These are phyloP conservation scores for Schizothorax lantsangensis DNA, from an alignment of 2,797 vertebrate species.

Conservation along the genomic window DNA sequence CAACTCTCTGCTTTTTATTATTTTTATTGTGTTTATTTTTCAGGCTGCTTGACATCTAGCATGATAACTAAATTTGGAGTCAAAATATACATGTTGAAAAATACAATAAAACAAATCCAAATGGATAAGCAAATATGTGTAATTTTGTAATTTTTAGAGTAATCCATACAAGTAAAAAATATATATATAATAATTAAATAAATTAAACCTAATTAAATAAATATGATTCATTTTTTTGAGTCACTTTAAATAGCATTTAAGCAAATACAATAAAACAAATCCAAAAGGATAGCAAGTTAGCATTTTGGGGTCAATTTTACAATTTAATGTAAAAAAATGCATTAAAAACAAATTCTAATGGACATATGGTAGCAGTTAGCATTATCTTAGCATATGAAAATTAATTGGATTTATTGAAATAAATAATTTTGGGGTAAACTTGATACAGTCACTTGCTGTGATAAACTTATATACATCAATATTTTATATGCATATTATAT, in stretches of 20 bases:
- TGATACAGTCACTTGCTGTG: not conserved
- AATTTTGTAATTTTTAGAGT: not conserved
- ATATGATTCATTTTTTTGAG: not conserved
- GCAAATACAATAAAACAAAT: no score
- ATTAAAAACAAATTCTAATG: not conserved
- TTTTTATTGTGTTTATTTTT: not conserved
- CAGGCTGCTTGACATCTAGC: no score
- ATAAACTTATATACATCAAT: no score
- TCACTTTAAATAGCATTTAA: not conserved
- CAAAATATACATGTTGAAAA: conserved; percentile 1
- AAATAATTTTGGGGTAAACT: not conserved
- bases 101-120: not conserved
- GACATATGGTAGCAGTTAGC: not conserved
- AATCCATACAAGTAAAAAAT: not conserved
- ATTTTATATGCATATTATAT: no score
- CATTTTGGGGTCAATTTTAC: not conserved
- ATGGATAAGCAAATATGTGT: fast-evolving
- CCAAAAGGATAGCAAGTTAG: not conserved
- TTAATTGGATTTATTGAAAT: not conserved
- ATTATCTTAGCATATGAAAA: not conserved
- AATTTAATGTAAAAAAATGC: no score
- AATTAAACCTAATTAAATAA: no score
- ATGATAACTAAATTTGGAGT: not conserved
- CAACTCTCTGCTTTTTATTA: not conserved
- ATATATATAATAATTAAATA: no score